phyloP scores from a whole-genome alignment of 2,888 invertebrate species.

The Teleiodes luculella region DNA sequence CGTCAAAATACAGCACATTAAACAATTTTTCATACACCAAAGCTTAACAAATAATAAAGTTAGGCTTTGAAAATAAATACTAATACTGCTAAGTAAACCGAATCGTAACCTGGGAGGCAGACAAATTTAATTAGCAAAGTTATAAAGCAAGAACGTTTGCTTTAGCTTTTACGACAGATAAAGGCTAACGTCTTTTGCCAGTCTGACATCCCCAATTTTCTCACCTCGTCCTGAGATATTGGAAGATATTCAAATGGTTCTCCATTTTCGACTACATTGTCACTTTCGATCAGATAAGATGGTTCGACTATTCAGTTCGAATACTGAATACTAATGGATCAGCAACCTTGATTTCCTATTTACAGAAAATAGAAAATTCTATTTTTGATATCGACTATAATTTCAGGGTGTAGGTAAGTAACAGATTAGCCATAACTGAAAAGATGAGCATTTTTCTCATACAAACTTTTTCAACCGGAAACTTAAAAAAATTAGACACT shows the following conservation, averaged over 20 bases:
- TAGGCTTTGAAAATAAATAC: neutral
- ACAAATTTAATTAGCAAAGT: neutral
- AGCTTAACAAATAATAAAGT: neutral
- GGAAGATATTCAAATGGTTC: conserved; percentile 6
- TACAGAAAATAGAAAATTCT: too few species aligned
- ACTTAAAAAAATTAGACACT: too few species aligned
- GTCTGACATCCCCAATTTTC: neutral
- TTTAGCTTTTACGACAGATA: neutral
- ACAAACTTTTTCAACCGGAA: too few species aligned
- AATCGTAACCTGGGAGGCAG: neutral
- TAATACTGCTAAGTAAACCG: neutral
- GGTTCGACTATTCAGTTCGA: neutral
- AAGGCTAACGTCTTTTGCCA: neutral
- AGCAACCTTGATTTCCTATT: too few species aligned
- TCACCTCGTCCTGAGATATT: neutral
- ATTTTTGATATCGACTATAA: too few species aligned
- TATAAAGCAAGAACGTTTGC: neutral
- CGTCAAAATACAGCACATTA: too few species aligned
- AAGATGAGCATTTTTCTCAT: too few species aligned
- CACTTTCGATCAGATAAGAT: conserved; percentile 7
- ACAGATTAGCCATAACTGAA: too few species aligned
- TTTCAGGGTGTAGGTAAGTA: too few species aligned
- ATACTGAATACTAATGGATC: neutral
- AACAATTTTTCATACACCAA: neutral
- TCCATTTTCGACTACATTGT: conserved; percentile 7